phyloP scores from a whole-genome alignment of 1,140 invertebrate species.

The Nomia melanderi region DNA sequence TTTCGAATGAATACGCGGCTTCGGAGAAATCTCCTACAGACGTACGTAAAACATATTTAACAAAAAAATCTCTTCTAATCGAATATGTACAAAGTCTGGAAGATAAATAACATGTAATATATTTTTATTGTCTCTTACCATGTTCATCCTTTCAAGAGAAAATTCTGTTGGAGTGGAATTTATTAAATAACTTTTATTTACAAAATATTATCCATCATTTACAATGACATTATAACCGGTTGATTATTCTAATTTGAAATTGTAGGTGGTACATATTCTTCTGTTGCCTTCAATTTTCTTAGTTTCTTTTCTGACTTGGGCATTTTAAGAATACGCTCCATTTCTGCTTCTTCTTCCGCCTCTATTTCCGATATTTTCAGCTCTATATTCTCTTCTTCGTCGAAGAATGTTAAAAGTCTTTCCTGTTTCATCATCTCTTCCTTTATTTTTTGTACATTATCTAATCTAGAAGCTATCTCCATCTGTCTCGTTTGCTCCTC shows the following conservation, averaged over 20 bases:
- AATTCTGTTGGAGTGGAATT: slow-evolving; percentile 15
- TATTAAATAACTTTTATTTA: slow-evolving; percentile 27
- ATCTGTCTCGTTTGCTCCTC: slow-evolving; percentile 82
- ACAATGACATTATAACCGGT: slow-evolving; percentile 9
- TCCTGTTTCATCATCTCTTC: slow-evolving; percentile 83
- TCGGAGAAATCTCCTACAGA: slow-evolving; percentile 28
- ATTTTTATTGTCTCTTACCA: slow-evolving; percentile 27
- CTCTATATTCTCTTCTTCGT: slow-evolving; percentile 88
- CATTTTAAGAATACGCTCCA: slow-evolving; percentile 31
- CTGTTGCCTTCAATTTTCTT: slow-evolving; percentile 71
- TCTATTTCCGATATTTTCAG: slow-evolving; percentile 84
- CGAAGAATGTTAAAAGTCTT: slow-evolving; percentile 89
- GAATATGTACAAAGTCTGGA: slow-evolving; percentile 58
- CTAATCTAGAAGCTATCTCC: slow-evolving; percentile 80
- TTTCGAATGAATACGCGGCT: slow-evolving; percentile 31
- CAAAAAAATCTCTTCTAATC: slow-evolving; percentile 24
- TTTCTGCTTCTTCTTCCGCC: slow-evolving; percentile 71
- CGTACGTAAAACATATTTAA: slow-evolving; percentile 42
- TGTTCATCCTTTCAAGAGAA: slow-evolving; percentile 18
- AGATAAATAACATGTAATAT: slow-evolving; percentile 46
- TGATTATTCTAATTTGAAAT: slow-evolving; percentile 38
- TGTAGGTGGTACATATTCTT: slow-evolving; percentile 87
- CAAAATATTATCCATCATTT: slow-evolving; percentile 15
- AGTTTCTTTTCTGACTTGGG: slow-evolving; percentile 30
- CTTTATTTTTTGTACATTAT: slow-evolving; percentile 83